Conservation (phyloP, 2,888 invertebrate species). For the Amiota communis region DNA sequence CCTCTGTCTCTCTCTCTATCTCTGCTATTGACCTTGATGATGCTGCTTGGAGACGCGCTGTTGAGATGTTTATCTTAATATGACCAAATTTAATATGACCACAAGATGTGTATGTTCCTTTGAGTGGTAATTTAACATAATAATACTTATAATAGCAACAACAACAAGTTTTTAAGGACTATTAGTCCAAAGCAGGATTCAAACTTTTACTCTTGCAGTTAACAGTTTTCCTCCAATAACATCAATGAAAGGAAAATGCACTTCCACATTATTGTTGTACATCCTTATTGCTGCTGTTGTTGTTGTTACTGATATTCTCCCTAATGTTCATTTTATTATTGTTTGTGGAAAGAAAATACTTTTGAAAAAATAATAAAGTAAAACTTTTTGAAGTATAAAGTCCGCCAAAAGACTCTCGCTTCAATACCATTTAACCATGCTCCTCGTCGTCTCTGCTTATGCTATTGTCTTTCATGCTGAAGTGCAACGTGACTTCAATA, state of each 20-base stretch:
- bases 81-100: slow-evolving; percentile 40
- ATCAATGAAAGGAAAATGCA: slow-evolving; percentile 66
- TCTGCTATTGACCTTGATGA: no score
- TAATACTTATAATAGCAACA: background rate
- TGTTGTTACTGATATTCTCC: no score
- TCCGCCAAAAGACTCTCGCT: no score
- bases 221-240: slow-evolving; percentile 64
- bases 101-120: slow-evolving; percentile 15
- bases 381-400: slow-evolving; percentile 24
- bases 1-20: no score
- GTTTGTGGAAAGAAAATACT: background rate
- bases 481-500: no score
- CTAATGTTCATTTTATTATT: no score
- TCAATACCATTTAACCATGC: no score
- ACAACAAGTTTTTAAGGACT: background rate
- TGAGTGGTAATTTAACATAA: no score
- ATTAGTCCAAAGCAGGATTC: slow-evolving; percentile 25
- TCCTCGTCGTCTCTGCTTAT: no score
- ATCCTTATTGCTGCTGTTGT: no score
- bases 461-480: no score
- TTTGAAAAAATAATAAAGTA: background rate
- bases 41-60: no score
- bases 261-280: slow-evolving; percentile 69
- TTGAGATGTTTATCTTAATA: slow-evolving; percentile 48
- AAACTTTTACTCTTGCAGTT: slow-evolving; percentile 37